Percentiles rank a stretch among this genome's conserved stretches.
Conservation (phyloP, 2,888 invertebrate species). For the Chymomyza amoena region DNA sequence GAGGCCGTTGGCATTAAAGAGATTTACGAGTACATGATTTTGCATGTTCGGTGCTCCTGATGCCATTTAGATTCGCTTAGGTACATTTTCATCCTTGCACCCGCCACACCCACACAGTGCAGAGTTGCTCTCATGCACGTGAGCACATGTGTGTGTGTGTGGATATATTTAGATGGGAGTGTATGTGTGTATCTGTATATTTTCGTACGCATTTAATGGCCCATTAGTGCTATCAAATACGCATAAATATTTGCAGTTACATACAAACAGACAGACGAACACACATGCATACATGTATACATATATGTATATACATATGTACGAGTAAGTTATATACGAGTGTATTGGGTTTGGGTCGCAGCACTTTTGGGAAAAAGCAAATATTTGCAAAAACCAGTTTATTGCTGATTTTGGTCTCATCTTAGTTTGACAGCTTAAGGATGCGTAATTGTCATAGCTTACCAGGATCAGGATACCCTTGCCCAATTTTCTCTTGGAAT, state of each 20-base stretch:
- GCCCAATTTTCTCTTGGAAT: neutral
- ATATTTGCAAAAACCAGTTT: slow-evolving; percentile 46
- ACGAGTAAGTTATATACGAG: neutral
- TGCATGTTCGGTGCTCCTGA: slow-evolving; percentile 74
- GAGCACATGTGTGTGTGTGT: neutral
- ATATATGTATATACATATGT: slow-evolving; percentile 4
- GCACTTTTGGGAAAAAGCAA: slow-evolving; percentile 12
- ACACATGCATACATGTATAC: neutral
- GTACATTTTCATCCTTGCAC: slow-evolving; percentile 69
- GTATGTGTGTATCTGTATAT: slow-evolving; percentile 52
- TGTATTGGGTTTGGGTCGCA: neutral
- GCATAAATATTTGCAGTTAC: slow-evolving; percentile 74
- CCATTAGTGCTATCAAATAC: slow-evolving; percentile 76
- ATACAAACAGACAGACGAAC: slow-evolving; percentile 43
- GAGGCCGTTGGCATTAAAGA: slow-evolving; percentile 72
- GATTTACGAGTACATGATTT: slow-evolving; percentile 77
- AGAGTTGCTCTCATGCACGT: neutral
- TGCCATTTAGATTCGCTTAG: slow-evolving; percentile 73
- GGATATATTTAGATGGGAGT: slow-evolving; percentile 29
- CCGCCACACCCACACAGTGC: slow-evolving; percentile 35
- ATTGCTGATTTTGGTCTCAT: slow-evolving; percentile 19
- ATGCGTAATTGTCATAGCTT: neutral
- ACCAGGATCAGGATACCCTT: neutral
- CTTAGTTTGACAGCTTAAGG: neutral
- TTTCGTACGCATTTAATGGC: slow-evolving; percentile 73